Base-by-base conservation (phyloP, 2,888 invertebrate species). In the Notodonta dromedarius region DNA sequence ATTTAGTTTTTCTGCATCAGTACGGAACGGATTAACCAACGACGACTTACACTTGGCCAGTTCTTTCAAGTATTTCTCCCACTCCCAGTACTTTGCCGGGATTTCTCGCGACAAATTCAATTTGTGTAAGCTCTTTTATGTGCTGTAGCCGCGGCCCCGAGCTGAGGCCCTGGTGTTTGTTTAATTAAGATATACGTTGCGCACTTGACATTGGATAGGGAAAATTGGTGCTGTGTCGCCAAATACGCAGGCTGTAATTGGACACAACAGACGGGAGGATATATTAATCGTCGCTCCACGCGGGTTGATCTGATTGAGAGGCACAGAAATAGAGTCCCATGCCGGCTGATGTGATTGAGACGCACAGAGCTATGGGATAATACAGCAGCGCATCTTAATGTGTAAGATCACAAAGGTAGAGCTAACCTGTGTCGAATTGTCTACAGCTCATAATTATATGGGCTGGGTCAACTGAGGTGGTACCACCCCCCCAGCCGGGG, bases 21-120 rank as follows among this genome's bases (percentile, higher is more conserved):
- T 35, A 53, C 53, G 53, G 53, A 53, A 53, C 53, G 3, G 12
- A 32, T 52, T 6, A 24, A 24, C 5, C 4, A 53, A 35, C 3
- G 3, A 35, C 13, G 4, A 32, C 16, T 53, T 32, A 1, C 35
- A 53, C 53, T n/a, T 35, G 13, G 14, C 16, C 32, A 7, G 12
- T 54, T 55, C 24, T 40, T 55, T 55, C 55, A 2, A 40, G 14
- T 40, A 55, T 40, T 53, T 12, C 5, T 32, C 12, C 32, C 11
- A 24, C 5, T 53, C 5, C 58, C 67, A 35, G 35, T 63, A 69
- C 75, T 76, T 71, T 60, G 67, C 54, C 48, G 61, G 64, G 70
- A 75, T 76, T 73, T 78, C 76, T 75, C 65, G 66, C 66, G 62
- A 74, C 73, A 70, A 83, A 83, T 83, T 83, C 74, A 80, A 83